A percentile compares a stretch with the other conserved stretches of the same genome.
phyloP scores from a whole-genome alignment of 2,113 vertebrate species.

The Ammodytes marinus region DNA sequence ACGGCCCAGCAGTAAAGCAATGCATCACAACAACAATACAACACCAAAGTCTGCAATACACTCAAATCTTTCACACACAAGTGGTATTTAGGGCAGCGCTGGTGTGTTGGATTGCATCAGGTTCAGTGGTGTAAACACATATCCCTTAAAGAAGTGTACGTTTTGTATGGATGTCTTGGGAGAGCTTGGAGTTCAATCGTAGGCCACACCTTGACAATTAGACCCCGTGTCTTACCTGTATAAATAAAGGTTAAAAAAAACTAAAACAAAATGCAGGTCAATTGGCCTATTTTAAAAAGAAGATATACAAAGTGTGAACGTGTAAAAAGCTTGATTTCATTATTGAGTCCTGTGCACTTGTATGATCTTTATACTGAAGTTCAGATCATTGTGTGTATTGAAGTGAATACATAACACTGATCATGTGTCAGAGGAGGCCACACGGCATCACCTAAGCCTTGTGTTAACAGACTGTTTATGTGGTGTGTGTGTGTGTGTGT shows the following conservation, averaged over 20 bases:
- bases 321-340: not conserved
- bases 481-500: too few relatives aligned
- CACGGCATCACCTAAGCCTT: not conserved
- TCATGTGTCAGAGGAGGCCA: not conserved
- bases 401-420: not conserved
- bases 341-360: not conserved
- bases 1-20: not conserved
- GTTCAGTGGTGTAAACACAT: constrained; percentile 21
- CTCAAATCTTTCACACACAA: not conserved
- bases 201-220: too few relatives aligned
- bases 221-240: too few relatives aligned
- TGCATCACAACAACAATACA: not conserved
- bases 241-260: too few relatives aligned
- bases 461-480: constrained; percentile 38
- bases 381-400: too few relatives aligned
- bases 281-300: too few relatives aligned
- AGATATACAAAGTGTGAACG: too few relatives aligned
- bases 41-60: not conserved
- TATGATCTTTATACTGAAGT: not conserved
- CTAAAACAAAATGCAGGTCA: too few relatives aligned
- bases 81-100: constrained; percentile 28
- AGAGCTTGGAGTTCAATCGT: too few relatives aligned
- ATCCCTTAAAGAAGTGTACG: not conserved
- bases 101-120: constrained; percentile 44
- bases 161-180: not conserved